Evolutionary conservation across 2,113 vertebrate genomes (phyloP).

Genomic region (Phainopepla nitens): DNA sequence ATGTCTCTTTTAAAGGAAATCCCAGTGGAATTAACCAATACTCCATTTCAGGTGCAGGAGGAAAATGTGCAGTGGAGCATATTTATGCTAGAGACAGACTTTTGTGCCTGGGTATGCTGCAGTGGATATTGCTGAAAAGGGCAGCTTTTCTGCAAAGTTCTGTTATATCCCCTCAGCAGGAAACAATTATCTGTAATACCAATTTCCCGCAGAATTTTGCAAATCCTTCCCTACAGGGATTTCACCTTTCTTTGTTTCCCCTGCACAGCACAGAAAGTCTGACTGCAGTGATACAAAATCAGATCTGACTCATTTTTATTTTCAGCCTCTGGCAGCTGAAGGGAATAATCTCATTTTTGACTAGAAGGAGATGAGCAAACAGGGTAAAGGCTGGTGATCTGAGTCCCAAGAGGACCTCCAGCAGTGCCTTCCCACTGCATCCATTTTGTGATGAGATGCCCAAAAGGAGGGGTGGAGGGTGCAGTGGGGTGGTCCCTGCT

Average conservation of each 20-base stretch:
- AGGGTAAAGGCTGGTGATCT: background rate
- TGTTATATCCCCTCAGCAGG: conserved; percentile 42
- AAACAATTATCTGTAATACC: conserved; percentile 60
- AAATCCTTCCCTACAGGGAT: conserved; percentile 63
- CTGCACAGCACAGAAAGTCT: conserved; percentile 15
- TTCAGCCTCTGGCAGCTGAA: background rate
- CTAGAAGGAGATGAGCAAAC: background rate
- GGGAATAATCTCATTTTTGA: background rate
- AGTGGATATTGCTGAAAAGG: conserved; percentile 42
- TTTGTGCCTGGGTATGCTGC: background rate
- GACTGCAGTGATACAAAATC: conserved; percentile 23
- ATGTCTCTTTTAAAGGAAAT: background rate
- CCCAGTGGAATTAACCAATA: background rate
- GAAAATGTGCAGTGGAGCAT: background rate
- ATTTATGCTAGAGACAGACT: background rate
- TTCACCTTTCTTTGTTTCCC: conserved; percentile 62
- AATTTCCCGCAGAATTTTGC: conserved; percentile 57
- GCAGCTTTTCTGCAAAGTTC: conserved; percentile 48
- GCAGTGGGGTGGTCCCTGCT: background rate
- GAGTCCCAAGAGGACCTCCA: background rate
- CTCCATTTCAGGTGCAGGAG: background rate
- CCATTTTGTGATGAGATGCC: background rate
- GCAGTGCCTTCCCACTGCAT: background rate
- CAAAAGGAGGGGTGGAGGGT: background rate
- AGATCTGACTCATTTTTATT: background rate